Base-by-base conservation (phyloP, 2,797 vertebrate genomes). In the Danio albolineatus region DNA sequence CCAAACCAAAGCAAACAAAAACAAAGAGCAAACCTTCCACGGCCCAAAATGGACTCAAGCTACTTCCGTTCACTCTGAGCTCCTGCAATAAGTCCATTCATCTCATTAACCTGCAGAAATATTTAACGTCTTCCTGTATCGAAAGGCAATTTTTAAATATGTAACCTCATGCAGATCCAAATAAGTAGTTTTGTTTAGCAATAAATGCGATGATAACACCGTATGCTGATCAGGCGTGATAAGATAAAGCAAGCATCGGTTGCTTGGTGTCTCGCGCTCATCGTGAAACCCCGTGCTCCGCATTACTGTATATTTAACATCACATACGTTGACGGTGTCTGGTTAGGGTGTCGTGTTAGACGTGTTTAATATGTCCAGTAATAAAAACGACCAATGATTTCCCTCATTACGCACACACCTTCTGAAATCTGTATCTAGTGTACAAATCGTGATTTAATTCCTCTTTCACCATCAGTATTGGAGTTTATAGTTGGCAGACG, bases 401-500 rank as follows among this genome's bases (percentile, higher is more conserved):
- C 54, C 59, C 84, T 17, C 76, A 43, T 28, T 67, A 46, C 14
- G 57, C 62, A 65, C 62, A 65, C 71, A 44, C 64, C 43, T 71
- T 56, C 14, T 60, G 38, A 62, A 10, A 67, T 57, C 48, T 59
- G 77, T 86, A 76, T 72, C 43, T 80, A 84, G 12, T 84, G 82
- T 86, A 86, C 54, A 82, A 76, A 80, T 39, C 69, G 59, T 76
- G 73, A 51, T 56, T 78, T 57, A 19, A 10, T 64, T 78, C 39
- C 71, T 65, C 76, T 56, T 49, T 67, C 53, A 48, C 77, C 76
- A 43, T 82, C 73, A 53, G 71, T 69, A 43, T 75, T 66, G 61
- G 28, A 80, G 79, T 91, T 89, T 94, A 77, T 87, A 90, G 95
- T 78, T 91, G 92, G 95, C 93, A 86, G 94, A 92, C 88, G 89